Evolutionary conservation across 2,113 vertebrate genomes (phyloP), one percentile per base, ranked within the genome.

Genomic region (Mustela nigripes): DNA sequence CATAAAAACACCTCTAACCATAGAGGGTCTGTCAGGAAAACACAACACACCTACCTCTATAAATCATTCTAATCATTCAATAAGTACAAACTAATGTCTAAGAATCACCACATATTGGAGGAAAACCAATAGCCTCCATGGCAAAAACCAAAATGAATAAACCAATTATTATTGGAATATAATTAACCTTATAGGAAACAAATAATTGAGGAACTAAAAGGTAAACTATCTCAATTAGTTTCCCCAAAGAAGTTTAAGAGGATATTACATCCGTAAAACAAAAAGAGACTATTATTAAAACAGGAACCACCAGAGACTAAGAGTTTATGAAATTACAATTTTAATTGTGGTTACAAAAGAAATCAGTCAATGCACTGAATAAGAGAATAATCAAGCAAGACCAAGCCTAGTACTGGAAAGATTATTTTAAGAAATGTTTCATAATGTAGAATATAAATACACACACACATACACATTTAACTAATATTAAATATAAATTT

Each of bases 241-340:
- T 82, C 28, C 62, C 79, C 28, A n/a, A 67, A 94, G 78, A 94
- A 86, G 19, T 74, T 19, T 67, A 94, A 86, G 53, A 94, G 39
- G 60, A 89, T 89, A 90, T 50, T 97, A 48, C 1, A 95, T 60
- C 60, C n/a, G 83, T 89, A 90, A 94, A 96, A 87, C 78, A 97
- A 90, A 48, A 71, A 56, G 31, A 73, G 56, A 79, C 11, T 91
- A 45, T 89, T 95, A 62, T 7, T 71, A 62, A 31, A 56, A 96
- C 60, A 67, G 39, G 62, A 92, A 69, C 10, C 56, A 88, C 14
- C 11, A 76, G 80, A 97, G 39, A 96, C 82, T 87, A 91, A 81
- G 18, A n/a, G 11, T 74, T 73, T 74, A 15, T 94, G 50, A 33
- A 39, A 60, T 84, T 39, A 96, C 91, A 96, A 84, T 89, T 90